Evolutionary conservation across 2,113 vertebrate genomes (phyloP), one percentile per base, ranked within the genome.

Genomic region (Ornithorhynchus anatinus): DNA sequence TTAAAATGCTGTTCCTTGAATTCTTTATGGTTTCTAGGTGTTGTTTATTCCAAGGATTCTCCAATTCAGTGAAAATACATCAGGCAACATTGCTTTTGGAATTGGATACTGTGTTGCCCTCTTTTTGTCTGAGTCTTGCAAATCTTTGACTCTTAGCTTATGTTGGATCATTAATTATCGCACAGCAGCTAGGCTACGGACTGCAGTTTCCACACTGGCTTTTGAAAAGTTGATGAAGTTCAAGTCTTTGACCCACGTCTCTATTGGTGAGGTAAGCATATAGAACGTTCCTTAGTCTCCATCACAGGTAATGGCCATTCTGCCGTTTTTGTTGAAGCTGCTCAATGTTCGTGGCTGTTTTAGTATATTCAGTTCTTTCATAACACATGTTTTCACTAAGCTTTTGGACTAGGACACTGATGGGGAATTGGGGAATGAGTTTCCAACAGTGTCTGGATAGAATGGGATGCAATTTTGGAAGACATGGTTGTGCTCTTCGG

Each of bases 21-120:
- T 27, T 44, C 50, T 15, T 10, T 7, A 25, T 36, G 48, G 4
- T 7, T 75, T 38, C 13, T 15, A 81, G 82, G 2, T 22, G 31
- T 23, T 84, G 35, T 0, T 84, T 32, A 6, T 78, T 12, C 71
- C 75, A 22, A 69, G 20, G 71, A 72, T 81, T 32, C 78, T 84
- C 19, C 66, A 81, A 11, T 69, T 64, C 12, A 16, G 58, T 1
- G 12, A 38, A 23, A 45, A 57, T 3, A 2, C 0, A 3, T 31
- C 27, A 0, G 8, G 22, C 10, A 19, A 5, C 11, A 1, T 54
- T 8, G 15, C 1, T 16, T 39, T n/a, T 14, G 62, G 67, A 4
- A 54, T 69, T 13, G 67, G 71, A 5, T 44, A 78, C 20, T 75
- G 78, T 40, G 2, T 81, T 12, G 22, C 53, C 12, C 78, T 81